A percentile compares a stretch with the other conserved stretches of the same genome.
phyloP scores from a whole-genome alignment of 2,113 vertebrate genomes.

The Falco punctatus region DNA sequence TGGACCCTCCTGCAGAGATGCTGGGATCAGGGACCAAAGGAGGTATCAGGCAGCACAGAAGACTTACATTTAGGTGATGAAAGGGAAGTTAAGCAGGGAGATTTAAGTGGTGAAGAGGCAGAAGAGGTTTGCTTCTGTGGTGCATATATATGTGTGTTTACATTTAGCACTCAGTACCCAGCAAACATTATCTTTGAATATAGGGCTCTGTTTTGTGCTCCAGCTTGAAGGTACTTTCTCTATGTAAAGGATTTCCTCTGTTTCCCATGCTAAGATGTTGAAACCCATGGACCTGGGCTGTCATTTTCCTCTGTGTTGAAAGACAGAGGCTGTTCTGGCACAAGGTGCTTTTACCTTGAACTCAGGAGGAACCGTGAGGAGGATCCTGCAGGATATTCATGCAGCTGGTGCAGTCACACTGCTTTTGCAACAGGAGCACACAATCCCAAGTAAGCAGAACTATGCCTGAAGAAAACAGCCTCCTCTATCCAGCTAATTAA shows the following conservation, averaged over 20 bases:
- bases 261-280: background rate
- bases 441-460: background rate
- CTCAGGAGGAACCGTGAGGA: background rate
- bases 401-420: background rate
- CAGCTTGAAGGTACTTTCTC: background rate
- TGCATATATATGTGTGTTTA: background rate
- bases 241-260: background rate
- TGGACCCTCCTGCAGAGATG: background rate
- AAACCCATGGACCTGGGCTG: background rate
- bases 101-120: background rate
- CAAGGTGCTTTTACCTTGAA: fast-evolving
- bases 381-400: background rate
- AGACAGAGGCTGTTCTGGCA: background rate
- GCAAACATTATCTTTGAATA: background rate
- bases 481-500: background rate
- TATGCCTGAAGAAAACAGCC: background rate
- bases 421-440: background rate
- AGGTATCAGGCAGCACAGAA: background rate
- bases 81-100: background rate
- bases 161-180: background rate
- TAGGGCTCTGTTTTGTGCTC: background rate
- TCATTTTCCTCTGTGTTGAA: background rate
- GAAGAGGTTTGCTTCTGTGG: background rate
- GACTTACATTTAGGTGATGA: background rate
- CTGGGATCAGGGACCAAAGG: background rate